Conservation (phyloP, 2,113 vertebrate genomes). For the Channa maculata region DNA sequence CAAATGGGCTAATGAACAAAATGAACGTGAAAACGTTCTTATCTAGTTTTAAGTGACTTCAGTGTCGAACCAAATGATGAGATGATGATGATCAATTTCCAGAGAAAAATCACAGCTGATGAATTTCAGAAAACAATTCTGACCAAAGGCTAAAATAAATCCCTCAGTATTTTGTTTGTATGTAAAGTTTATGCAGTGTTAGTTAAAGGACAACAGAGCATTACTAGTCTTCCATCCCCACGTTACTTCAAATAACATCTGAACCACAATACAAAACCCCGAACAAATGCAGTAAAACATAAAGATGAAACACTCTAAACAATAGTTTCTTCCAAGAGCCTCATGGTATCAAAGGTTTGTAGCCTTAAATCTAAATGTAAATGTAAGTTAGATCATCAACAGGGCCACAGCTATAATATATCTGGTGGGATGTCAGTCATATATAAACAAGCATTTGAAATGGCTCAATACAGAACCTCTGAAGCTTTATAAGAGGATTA, state of each 20-base stretch:
- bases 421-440: not conserved
- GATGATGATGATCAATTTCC: too few relatives aligned
- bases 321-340: not conserved
- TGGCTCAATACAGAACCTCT: too few relatives aligned
- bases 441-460: not conserved
- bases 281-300: too few relatives aligned
- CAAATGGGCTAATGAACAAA: slow-evolving; percentile 41
- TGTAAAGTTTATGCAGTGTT: slow-evolving; percentile 22
- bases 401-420: not conserved
- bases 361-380: not conserved
- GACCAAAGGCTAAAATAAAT: slow-evolving; percentile 14
- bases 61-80: too few relatives aligned
- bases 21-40: not conserved
- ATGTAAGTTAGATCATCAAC: not conserved
- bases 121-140: too few relatives aligned
- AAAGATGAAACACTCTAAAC: too few relatives aligned
- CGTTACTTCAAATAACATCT: not conserved
- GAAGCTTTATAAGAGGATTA: not conserved
- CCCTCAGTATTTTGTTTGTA: slow-evolving; percentile 1
- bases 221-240: slow-evolving; percentile 22
- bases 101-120: too few relatives aligned
- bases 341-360: not conserved
- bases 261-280: too few relatives aligned
- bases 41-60: too few relatives aligned
- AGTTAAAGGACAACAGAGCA: not conserved